A percentile compares a stretch with the other conserved stretches of the same genome.
Evolutionary conservation across 2,888 invertebrate species (phyloP).

Genomic region (Bellardia bayeri): DNA sequence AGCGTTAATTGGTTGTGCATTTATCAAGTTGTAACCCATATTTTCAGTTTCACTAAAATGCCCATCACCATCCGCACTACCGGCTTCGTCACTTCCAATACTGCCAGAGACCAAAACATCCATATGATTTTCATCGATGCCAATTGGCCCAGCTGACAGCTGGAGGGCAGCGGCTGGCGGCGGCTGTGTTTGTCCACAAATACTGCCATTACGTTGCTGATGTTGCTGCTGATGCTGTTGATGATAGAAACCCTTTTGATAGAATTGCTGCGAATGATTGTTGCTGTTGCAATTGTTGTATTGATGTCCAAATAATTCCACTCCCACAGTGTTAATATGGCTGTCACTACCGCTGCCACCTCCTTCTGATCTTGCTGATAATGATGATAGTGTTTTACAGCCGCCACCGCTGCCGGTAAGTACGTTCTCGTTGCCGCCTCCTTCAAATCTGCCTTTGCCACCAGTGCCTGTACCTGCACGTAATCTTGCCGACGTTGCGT

Average conservation of each 20-base stretch:
- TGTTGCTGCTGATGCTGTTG: constrained; percentile 76
- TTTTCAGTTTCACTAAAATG: constrained; percentile 84
- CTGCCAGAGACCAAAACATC: constrained; percentile 77
- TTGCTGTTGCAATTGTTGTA: constrained; percentile 74
- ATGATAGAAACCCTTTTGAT: constrained; percentile 74
- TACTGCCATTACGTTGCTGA: constrained; percentile 77
- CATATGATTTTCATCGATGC: constrained; percentile 78
- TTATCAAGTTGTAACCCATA: constrained; percentile 84
- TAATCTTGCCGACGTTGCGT: constrained; percentile 76
- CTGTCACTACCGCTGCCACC: constrained; percentile 42
- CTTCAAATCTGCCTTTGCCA: constrained; percentile 58
- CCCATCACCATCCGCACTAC: constrained; percentile 83
- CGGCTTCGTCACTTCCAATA: constrained; percentile 82
- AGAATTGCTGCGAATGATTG: constrained; percentile 75
- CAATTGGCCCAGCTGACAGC: constrained; percentile 57
- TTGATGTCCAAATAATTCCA: constrained; percentile 76
- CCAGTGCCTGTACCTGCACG: constrained; percentile 75
- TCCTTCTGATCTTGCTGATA: constrained; percentile 12
- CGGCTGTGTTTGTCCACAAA: constrained; percentile 67
- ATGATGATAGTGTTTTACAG: constrained; percentile 37
- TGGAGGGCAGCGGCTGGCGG: constrained; percentile 69
- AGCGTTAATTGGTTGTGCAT: constrained; percentile 76
- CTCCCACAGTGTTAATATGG: constrained; percentile 66
- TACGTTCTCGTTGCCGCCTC: constrained; percentile 61
- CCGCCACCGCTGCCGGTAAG: constrained; percentile 59